A percentile compares a stretch with the other conserved stretches of the same genome.
Evolutionary conservation across 2,797 vertebrate genomes (phyloP).

Genomic region (Micrastur ruficollis): DNA sequence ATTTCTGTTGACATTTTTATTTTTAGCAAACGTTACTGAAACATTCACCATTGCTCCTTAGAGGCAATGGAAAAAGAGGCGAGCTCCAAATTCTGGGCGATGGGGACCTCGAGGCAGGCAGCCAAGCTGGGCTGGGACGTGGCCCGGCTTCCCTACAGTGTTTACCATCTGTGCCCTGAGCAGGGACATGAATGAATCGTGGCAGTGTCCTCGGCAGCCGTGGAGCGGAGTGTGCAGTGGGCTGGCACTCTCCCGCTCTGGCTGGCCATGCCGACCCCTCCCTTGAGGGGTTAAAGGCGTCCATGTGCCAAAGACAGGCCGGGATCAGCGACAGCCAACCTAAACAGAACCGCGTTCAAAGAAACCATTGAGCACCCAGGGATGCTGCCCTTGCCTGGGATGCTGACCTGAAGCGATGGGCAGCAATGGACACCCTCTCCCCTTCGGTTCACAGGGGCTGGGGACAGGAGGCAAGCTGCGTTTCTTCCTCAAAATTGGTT

Average conservation of each 20-base stretch:
- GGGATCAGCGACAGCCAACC: neutral
- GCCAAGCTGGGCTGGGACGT: neutral
- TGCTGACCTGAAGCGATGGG: neutral
- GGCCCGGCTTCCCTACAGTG: neutral
- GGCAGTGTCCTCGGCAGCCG: neutral
- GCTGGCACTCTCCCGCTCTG: neutral
- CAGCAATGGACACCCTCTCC: neutral
- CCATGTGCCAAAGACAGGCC: neutral
- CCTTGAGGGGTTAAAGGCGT: neutral
- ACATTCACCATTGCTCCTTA: neutral
- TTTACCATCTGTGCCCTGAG: neutral
- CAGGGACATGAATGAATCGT: neutral
- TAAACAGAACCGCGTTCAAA: neutral
- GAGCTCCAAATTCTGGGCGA: neutral
- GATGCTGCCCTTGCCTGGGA: neutral
- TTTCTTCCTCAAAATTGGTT: neutral
- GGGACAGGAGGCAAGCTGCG: neutral
- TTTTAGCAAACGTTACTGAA: neutral
- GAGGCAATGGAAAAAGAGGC: neutral
- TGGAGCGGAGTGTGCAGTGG: neutral
- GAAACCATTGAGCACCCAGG: neutral
- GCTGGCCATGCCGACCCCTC: fast-evolving
- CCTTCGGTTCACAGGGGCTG: fast-evolving
- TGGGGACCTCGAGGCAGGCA: neutral
- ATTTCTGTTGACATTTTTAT: neutral